Evolutionary conservation across 1,140 invertebrate species (phyloP).

Genomic region (Elymnias hypermnestra): DNA sequence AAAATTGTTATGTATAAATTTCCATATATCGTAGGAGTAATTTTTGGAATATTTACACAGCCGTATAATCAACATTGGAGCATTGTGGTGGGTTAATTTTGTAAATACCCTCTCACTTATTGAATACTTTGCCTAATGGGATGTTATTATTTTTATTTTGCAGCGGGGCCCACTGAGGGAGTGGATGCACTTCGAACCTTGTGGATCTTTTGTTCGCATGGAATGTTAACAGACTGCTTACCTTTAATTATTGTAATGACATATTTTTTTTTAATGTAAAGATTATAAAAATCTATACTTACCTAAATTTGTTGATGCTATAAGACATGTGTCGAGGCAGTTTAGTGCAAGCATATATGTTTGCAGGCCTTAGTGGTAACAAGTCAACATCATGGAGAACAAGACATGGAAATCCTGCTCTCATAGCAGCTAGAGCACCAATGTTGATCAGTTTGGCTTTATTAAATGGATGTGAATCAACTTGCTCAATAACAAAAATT

Average conservation of each 20-base stretch:
- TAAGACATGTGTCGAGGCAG: constrained; percentile 95
- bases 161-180: too few species aligned
- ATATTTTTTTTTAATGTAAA: background rate
- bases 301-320: constrained; percentile 90
- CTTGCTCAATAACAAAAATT: constrained; percentile 95
- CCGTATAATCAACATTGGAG: background rate
- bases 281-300: too few species aligned
- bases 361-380: constrained; percentile 90
- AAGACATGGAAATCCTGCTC: constrained; percentile 88
- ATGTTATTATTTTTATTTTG: too few species aligned
- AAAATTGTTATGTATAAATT: too few species aligned
- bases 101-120: background rate
- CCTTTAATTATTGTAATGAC: background rate
- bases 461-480: constrained; percentile 88
- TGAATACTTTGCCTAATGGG: too few species aligned
- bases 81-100: background rate
- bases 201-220: too few species aligned
- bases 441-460: constrained; percentile 95
- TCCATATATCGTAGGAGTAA: too few species aligned
- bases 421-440: constrained; percentile 87
- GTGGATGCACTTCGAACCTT: too few species aligned
- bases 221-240: background rate
- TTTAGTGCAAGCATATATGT: constrained; percentile 93
- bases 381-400: constrained; percentile 98
- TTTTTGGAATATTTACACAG: too few species aligned